These are phyloP conservation scores for Morpho helenor DNA, from an alignment of 2,888 invertebrate species.

Conservation along the genomic window DNA sequence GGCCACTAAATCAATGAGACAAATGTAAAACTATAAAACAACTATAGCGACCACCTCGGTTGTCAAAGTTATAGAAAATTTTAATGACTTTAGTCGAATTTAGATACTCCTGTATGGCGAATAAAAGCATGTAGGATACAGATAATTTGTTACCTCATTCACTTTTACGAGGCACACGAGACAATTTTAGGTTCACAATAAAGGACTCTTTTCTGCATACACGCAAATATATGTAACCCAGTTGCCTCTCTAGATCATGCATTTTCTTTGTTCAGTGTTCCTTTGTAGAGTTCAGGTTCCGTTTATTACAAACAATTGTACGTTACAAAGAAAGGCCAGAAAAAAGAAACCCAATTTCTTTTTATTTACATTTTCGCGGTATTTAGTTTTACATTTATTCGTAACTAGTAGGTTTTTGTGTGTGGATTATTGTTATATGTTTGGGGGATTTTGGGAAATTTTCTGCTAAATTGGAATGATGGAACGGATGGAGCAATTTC, in stretches of 20 bases:
- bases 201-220: conserved; percentile 5
- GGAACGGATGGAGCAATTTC: no score
- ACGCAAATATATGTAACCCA: conserved; percentile 19
- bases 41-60: no score
- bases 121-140: no score
- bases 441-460: no score
- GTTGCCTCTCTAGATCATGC: conserved; percentile 23
- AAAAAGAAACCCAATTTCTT: conserved; percentile 5
- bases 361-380: neutral
- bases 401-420: neutral
- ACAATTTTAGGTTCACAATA: conserved; percentile 2
- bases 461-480: no score
- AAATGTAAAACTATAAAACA: no score
- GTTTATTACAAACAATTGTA: conserved; percentile 22
- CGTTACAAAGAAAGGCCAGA: conserved; percentile 7
- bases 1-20: no score
- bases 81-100: no score
- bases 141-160: no score
- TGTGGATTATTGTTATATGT: neutral
- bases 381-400: neutral
- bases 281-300: conserved; percentile 24
- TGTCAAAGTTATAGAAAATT: no score
- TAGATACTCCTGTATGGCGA: no score
- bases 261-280: conserved; percentile 20
- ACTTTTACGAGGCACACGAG: neutral